A percentile compares a stretch with the other conserved stretches of the same genome.
These are phyloP conservation scores for Drosophila diplacantha DNA, from an alignment of 2,888 invertebrate species.

Conservation along the genomic window DNA sequence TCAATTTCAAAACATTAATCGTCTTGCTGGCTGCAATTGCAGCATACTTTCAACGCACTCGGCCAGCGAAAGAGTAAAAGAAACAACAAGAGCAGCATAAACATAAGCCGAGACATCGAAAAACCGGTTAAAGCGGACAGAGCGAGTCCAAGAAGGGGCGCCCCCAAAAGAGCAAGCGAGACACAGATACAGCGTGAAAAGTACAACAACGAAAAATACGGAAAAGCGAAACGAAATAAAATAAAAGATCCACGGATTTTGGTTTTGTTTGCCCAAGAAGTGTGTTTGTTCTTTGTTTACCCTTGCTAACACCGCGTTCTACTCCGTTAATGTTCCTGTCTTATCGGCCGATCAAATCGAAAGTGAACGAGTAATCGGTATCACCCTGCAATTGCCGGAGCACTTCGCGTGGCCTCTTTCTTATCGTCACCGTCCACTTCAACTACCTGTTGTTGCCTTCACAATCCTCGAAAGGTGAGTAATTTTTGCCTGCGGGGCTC, in stretches of 20 bases:
- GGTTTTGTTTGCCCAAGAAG: slow-evolving; percentile 30
- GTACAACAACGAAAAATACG: slow-evolving; percentile 8
- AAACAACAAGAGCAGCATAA: slow-evolving; percentile 46
- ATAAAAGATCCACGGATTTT: slow-evolving; percentile 19
- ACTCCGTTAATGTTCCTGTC: slow-evolving; percentile 6
- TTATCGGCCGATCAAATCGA: slow-evolving; percentile 37
- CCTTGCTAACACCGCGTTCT: slow-evolving; percentile 20
- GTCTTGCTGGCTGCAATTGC: slow-evolving; percentile 28
- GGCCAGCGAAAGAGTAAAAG: slow-evolving; percentile 12
- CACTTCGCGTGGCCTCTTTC: slow-evolving; percentile 25
- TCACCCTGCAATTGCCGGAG: slow-evolving; percentile 21
- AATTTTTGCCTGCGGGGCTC: neutral
- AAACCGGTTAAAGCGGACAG: slow-evolving; percentile 54
- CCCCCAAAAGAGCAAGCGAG: slow-evolving; percentile 15
- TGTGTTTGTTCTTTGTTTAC: slow-evolving; percentile 36
- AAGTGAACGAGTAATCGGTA: slow-evolving; percentile 32
- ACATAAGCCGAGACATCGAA: slow-evolving; percentile 46
- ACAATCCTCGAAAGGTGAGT: slow-evolving; percentile 23
- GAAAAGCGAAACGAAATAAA: slow-evolving; percentile 8
- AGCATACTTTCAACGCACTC: slow-evolving; percentile 26
- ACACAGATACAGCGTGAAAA: slow-evolving; percentile 22
- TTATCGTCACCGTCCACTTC: slow-evolving; percentile 24
- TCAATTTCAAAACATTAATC: slow-evolving; percentile 3
- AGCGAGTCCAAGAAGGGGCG: slow-evolving; percentile 17
- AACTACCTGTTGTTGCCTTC: slow-evolving; percentile 26